Conservation (phyloP, 2,113 vertebrate genomes). For the Propithecus coquereli region DNA sequence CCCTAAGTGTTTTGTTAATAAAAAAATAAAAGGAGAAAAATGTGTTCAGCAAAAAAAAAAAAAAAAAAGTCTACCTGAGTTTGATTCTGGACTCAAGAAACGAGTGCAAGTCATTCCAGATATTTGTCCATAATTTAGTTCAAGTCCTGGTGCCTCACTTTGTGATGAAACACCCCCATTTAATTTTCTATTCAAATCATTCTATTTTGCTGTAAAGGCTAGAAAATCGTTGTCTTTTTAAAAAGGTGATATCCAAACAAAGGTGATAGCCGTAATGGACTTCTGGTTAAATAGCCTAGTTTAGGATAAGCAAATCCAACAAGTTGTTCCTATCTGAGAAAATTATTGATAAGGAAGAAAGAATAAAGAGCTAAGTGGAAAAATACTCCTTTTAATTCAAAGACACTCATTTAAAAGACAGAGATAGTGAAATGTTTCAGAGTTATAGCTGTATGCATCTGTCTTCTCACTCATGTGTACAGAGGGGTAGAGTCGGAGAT, state of each 20-base stretch:
- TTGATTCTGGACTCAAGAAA: slow-evolving; percentile 30
- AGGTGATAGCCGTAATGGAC: neutral
- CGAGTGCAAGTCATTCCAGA: neutral
- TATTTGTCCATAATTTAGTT: slow-evolving; percentile 5
- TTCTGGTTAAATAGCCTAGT: neutral
- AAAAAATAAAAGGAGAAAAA: neutral
- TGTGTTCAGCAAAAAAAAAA: neutral
- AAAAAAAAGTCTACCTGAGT: neutral
- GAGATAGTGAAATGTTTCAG: neutral
- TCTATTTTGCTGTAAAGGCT: slow-evolving; percentile 5
- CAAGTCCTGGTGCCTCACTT: neutral
- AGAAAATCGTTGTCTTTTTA: neutral
- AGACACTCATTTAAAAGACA: neutral
- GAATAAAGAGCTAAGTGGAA: slow-evolving; percentile 5
- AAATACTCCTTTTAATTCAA: slow-evolving; percentile 8
- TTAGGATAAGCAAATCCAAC: neutral
- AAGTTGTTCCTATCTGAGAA: neutral
- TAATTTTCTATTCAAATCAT: slow-evolving; percentile 27
- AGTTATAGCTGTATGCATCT: neutral
- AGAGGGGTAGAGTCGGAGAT: neutral
- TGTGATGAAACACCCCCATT: neutral
- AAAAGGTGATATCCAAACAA: neutral
- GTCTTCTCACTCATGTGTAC: neutral
- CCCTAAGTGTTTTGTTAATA: slow-evolving; percentile 38
- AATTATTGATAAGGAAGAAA: slow-evolving; percentile 12